Conservation (phyloP, 2,113 vertebrate species). For the Amblyornis subalaris region DNA sequence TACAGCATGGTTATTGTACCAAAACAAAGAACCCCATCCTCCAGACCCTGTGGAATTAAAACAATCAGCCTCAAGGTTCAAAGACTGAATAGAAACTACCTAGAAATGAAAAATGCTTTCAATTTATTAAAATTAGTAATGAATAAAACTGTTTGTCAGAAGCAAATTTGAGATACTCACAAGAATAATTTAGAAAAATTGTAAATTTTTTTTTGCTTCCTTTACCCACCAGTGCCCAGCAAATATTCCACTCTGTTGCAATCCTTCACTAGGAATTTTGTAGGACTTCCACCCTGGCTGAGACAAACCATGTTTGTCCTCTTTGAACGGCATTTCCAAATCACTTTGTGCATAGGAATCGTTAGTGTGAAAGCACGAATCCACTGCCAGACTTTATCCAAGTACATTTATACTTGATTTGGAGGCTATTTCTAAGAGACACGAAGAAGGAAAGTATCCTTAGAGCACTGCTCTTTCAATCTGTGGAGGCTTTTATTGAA, state of each 20-base stretch:
- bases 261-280: neutral
- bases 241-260: neutral
- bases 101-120: neutral
- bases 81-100: neutral
- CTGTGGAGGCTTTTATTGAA: neutral
- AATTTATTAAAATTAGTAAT: neutral
- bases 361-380: neutral
- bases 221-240: neutral
- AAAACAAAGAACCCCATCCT: neutral
- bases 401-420: neutral
- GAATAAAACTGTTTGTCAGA: neutral
- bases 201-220: fast-evolving
- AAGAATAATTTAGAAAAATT: neutral
- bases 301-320: neutral
- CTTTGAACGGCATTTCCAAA: neutral
- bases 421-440: neutral
- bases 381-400: neutral
- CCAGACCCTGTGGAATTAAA: neutral
- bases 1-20: neutral
- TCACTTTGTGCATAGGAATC: neutral
- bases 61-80: neutral
- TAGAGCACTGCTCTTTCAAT: neutral
- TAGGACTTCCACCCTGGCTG: neutral
- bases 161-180: neutral
- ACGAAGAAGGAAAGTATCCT: neutral